phyloP scores from a whole-genome alignment of 2,797 vertebrate species.

The Falco novaeseelandiae region DNA sequence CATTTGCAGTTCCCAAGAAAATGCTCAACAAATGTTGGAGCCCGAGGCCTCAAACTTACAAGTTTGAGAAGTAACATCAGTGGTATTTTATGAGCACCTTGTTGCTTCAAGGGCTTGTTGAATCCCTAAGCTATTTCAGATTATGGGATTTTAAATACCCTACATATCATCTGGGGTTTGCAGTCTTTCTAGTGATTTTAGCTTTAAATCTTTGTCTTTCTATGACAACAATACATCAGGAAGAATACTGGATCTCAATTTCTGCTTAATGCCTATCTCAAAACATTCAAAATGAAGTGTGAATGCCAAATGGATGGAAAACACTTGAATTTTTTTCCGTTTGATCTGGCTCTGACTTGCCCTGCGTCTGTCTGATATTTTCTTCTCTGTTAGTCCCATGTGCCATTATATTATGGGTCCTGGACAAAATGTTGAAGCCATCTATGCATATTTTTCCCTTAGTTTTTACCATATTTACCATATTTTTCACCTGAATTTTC shows the following conservation, averaged over 20 bases:
- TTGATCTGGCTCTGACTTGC: background rate
- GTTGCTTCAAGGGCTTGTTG: background rate
- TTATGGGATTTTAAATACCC: background rate
- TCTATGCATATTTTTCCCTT: background rate
- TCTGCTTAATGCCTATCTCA: background rate
- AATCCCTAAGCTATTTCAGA: background rate
- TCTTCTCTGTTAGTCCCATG: background rate
- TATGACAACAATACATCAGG: background rate
- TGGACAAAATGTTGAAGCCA: background rate
- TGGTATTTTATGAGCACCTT: background rate
- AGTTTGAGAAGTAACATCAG: background rate
- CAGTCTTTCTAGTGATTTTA: background rate
- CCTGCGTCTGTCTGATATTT: background rate
- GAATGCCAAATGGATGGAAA: background rate
- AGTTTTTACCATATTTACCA: background rate
- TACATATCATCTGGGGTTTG: rapidly evolving
- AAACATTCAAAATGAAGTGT: background rate
- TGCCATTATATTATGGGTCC: rapidly evolving
- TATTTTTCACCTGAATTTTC: rapidly evolving
- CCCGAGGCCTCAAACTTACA: background rate
- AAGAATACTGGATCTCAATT: background rate
- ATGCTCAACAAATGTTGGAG: background rate
- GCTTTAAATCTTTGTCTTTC: background rate
- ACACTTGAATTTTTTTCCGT: background rate
- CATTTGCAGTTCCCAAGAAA: background rate